Base-by-base conservation (phyloP, 2,113 vertebrate genomes). In the Pelobates fuscus region DNA sequence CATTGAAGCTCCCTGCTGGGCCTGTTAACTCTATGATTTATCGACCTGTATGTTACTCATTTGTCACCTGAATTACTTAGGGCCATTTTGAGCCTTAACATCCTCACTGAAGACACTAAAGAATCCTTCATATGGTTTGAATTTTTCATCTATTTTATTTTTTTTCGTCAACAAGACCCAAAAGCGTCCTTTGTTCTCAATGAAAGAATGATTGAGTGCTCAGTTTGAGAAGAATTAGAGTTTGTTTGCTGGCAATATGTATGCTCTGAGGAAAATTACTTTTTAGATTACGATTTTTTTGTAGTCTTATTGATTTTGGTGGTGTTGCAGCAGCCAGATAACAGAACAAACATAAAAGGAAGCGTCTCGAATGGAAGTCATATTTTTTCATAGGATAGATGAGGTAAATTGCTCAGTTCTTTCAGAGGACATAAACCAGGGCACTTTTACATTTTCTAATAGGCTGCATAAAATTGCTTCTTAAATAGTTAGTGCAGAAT, bases 281-380 rank as follows among this genome's bases (percentile, higher is more conserved):
- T 81, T 77, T 61, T 49, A 67, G 59, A 68, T 77, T 60, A 49
- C 55, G 30, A 77, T 77, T 67, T 37, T 37, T 77, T 77, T 79
- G 76, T 27, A 0, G 37, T 78, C 71, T 27, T 11, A 5, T 80
- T 68, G 81, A 83, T 81, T 80, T 68, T 63, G 81, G 67, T 81
- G 49, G 71, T 85, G 79, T 78, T 81, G 44, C 80, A 81, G 80
- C 78, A 71, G 71, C 77, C 82, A 70, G 69, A 67, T 72, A 83
- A 70, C 63, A 61, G 62, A 79, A 68, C 58, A 54, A 72, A 44
- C 70, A 79, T 80, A 84, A 85, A 84, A 76, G 24, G n/a, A 82
- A 80, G 27, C 14, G 8, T 61, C 65, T 77, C 68, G 64, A 67
- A 77, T 73, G 77, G 78, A 82, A 85, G 77, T 70, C 71, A 75